Evolutionary conservation across 2,797 vertebrate genomes (phyloP), one percentile per base, ranked within the genome.

Genomic region (Florisuga fusca): DNA sequence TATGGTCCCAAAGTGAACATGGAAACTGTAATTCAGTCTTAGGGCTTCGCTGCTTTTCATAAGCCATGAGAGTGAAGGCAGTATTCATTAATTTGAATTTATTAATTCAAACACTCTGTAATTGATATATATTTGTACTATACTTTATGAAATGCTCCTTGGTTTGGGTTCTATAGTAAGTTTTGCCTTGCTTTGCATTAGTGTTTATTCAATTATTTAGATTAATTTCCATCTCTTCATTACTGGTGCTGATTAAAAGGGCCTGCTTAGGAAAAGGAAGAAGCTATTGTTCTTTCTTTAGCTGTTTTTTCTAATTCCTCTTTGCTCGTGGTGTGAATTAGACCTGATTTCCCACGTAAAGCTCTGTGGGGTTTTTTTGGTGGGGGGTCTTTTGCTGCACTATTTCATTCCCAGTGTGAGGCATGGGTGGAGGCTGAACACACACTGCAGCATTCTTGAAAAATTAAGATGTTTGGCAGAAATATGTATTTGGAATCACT

Each of bases 11-110:
- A 89, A 94, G 38, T 88, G 74, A 97, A 86, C 67, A 38, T 76
- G 58, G 21, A 77, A 72, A 15, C 31, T 76, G 20, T 94, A 92
- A 94, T 95, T 97, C 84, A 90, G 21, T 92, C 93, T 84, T 84
- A 94, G 53, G 67, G 53, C 88, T 96, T 55, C 84, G 54, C 62
- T 66, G 76, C 31, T 95, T 84, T 92, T 96, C 72, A 45, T 80
- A 92, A 96, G 50, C 31, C 41, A 27, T 68, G 43, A 89, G 58
- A 94, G 93, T 54, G 66, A 95, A 84, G 61, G 80, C 54, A 41
- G 8, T 14, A 20, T 21, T 88, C 61, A 84, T 96, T 93, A 57
- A 89, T 23, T 7, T 92, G 74, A 86, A 90, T 97, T 92, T 93
- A 89, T 78, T 96, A 34, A 74, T 53, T 94, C 69, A 89, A 66